These are phyloP conservation scores for Scyliorhinus canicula DNA, from an alignment of 2,797 vertebrate species.

Conservation along the genomic window DNA sequence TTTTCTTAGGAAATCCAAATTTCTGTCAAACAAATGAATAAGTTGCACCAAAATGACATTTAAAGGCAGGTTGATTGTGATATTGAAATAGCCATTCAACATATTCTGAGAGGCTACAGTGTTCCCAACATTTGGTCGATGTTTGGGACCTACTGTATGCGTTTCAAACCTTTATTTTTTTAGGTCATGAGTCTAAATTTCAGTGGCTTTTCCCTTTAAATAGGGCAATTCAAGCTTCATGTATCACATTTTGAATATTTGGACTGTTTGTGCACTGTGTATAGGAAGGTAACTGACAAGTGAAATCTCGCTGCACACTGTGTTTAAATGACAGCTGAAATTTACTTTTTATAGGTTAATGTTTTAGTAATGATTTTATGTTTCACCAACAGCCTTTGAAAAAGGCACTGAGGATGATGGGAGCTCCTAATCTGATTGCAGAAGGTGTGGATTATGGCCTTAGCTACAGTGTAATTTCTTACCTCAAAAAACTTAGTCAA, in stretches of 20 bases:
- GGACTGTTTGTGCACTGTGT: neutral
- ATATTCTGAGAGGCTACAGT: neutral
- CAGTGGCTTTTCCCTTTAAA: neutral
- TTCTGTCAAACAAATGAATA: neutral
- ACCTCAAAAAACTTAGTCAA: constrained; percentile 73
- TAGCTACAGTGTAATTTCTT: constrained; percentile 71
- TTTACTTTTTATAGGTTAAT: neutral
- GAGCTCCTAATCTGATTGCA: constrained; percentile 68
- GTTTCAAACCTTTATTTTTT: too few relatives aligned
- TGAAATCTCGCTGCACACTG: neutral
- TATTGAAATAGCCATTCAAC: neutral
- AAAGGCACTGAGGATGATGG: constrained; percentile 73
- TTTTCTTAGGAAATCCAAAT: neutral
- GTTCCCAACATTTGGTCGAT: neutral
- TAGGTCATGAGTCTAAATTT: neutral
- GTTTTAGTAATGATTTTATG: neutral
- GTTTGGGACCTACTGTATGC: neutral
- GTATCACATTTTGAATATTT: neutral
- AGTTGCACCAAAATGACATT: neutral
- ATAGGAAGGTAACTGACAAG: neutral
- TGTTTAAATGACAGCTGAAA: neutral
- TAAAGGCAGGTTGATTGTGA: neutral
- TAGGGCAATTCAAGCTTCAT: neutral
- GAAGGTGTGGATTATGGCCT: constrained; percentile 71
- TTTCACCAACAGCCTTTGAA: constrained; percentile 60